Percentiles rank a stretch among this genome's conserved stretches.
Conservation (phyloP, 2,888 invertebrate genomes). For the Ceraclea dissimilis region DNA sequence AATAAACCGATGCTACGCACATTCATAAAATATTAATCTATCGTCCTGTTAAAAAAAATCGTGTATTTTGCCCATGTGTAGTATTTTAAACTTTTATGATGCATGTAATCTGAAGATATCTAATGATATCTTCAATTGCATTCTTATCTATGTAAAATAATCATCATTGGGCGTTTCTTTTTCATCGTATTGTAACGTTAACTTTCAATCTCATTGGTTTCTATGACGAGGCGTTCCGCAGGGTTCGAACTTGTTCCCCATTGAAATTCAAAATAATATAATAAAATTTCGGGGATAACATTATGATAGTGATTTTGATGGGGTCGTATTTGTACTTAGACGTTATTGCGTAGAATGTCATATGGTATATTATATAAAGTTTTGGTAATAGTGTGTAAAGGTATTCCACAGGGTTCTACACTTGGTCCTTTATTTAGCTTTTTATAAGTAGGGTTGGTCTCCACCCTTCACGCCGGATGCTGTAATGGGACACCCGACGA, state of each 20-base stretch:
- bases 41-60: too few species aligned
- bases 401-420: not conserved
- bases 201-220: not conserved
- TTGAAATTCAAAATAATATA: not conserved
- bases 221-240: not conserved
- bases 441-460: conserved; percentile 1
- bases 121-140: not conserved
- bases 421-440: not conserved
- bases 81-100: too few species aligned
- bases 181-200: not conserved
- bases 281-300: not conserved
- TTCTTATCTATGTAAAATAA: not conserved
- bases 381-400: not conserved
- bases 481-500: conserved; percentile 18
- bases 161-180: not conserved
- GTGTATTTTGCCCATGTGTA: too few species aligned
- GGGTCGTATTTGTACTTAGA: not conserved
- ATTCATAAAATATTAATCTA: too few species aligned
- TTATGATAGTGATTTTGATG: not conserved
- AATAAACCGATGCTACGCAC: too few species aligned
- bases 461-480: conserved; percentile 19
- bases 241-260: not conserved
- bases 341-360: not conserved
- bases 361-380: not conserved
- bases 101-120: too few species aligned